These are phyloP conservation scores for Ophion costatus DNA, from an alignment of 2,888 invertebrate species.

Conservation along the genomic window DNA sequence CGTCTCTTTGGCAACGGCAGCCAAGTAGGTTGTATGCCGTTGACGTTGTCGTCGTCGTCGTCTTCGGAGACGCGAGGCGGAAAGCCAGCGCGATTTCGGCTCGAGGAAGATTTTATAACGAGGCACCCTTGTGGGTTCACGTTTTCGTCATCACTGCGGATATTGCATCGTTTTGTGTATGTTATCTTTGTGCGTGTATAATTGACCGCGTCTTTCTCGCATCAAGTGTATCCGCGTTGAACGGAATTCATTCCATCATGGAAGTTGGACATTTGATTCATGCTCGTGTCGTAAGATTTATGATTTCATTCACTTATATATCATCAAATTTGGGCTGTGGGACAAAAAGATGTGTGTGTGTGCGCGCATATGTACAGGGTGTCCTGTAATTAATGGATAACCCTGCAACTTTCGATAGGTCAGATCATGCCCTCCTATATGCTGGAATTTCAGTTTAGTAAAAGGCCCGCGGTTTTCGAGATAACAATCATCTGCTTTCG, in stretches of 20 bases:
- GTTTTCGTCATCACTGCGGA: slow-evolving; percentile 41
- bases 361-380: too few relatives aligned
- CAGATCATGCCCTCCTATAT: too few relatives aligned
- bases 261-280: background rate
- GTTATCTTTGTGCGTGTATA: background rate
- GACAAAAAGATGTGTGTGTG: too few relatives aligned
- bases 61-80: background rate
- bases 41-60: slow-evolving; percentile 47
- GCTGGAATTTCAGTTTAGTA: too few relatives aligned
- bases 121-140: slow-evolving; percentile 42
- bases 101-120: slow-evolving; percentile 53
- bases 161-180: slow-evolving; percentile 42
- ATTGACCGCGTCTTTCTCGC: background rate
- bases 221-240: background rate
- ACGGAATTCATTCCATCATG: background rate
- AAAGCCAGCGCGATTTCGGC: slow-evolving; percentile 23
- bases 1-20: slow-evolving; percentile 40
- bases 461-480: too few relatives aligned
- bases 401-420: too few relatives aligned
- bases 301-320: background rate
- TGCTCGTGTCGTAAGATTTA: background rate
- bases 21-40: slow-evolving; percentile 59
- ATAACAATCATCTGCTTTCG: too few relatives aligned
- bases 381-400: too few relatives aligned
- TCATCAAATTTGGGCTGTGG: background rate